Base-by-base conservation (phyloP, 2,888 invertebrate species). In the Morinoia aosen region DNA sequence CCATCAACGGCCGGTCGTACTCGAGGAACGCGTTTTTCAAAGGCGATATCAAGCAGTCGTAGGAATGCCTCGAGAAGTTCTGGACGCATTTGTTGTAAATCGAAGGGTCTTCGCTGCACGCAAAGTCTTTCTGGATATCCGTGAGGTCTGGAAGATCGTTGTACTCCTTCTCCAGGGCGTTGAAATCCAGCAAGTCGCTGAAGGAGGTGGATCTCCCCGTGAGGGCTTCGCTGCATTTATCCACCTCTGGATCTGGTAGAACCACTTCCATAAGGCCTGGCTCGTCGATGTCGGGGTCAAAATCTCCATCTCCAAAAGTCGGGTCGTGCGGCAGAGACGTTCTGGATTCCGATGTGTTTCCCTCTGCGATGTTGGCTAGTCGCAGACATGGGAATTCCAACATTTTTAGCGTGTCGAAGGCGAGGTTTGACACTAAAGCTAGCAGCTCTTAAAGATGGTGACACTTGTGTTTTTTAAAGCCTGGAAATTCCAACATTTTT, bases 121-220 rank as follows among this genome's bases (percentile, higher is more conserved):
- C 39, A 5, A 91, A 56, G 11, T 91, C 48, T 56, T 56, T 91
- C 14, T 40, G 91, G 56, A 91, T 56, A 12, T 91, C 91, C 25
- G 19, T 40, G n/a, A 91, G 91, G 48, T 91, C 91, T 39, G 48
- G 19, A 12, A 48, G n/a, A 91, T 91, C 56, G 19, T 56, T 56
- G 56, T 91, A 91, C 25, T 91, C 91, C 40, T 56, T 91, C 10
- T 91, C 91, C 19, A 91, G 48, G 25, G 25, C 91, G 39, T 91
- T 91, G 91, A 91, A 91, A 56, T 91, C 91, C 11, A 91, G 56
- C 14, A 91, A 40, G 56, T 91, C 91, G 91, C 91, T 91, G 7
- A 91, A 91, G n/a, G 91, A 91, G 1, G 91, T 91, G 19, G 91
- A 91, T 39, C 91, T 91, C 25, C 25, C 91, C 10, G 91, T 91